phyloP scores from a whole-genome alignment of 2,113 vertebrate genomes.

The Formicarius rufipectus region DNA sequence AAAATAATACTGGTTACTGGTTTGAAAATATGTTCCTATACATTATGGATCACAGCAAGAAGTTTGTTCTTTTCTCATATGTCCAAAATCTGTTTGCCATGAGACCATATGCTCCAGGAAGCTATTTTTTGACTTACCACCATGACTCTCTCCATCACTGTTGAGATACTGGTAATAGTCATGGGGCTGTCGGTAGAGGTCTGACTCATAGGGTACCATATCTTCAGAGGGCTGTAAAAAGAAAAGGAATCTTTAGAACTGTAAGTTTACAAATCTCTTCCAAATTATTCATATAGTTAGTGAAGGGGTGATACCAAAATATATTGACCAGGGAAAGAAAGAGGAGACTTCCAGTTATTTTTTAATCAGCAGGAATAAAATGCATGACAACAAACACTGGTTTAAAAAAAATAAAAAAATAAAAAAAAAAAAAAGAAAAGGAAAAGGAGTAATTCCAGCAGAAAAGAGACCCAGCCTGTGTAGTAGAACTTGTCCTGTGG shows the following conservation, averaged over 20 bases:
- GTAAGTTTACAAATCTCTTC: not conserved
- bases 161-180: conserved; percentile 90
- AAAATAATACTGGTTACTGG: not conserved
- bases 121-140: conserved; percentile 80
- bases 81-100: not conserved
- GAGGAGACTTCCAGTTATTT: not conserved
- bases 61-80: not conserved
- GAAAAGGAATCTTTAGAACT: conserved; percentile 51
- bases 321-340: not conserved
- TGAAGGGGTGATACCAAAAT: not conserved
- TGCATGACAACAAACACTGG: not conserved
- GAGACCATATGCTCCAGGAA: not conserved
- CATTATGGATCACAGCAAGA: not conserved
- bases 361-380: not conserved
- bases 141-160: conserved; percentile 89
- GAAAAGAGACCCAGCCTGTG: not conserved
- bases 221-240: conserved; percentile 88
- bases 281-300: not conserved
- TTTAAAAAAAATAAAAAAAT: not conserved
- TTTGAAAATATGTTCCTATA: not conserved
- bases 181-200: conserved; percentile 89
- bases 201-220: conserved; percentile 87
- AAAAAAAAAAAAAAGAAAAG: not conserved
- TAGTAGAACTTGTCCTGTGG: not conserved
- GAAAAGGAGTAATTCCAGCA: not conserved